Evolutionary conservation across 2,797 vertebrate species (phyloP).

Genomic region (Lepus townsendii): DNA sequence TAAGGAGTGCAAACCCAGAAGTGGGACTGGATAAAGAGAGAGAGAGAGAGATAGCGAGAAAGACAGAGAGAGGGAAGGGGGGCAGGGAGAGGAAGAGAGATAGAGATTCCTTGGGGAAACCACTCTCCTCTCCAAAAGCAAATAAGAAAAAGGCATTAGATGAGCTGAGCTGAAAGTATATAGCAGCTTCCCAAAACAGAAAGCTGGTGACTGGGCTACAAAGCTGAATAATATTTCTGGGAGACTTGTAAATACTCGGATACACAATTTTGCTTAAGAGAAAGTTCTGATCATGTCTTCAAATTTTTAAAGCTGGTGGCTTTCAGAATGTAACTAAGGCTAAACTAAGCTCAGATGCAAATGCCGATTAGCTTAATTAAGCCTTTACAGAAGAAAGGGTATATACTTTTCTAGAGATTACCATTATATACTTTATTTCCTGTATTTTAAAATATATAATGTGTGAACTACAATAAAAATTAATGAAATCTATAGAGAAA

Average conservation of each 20-base stretch:
- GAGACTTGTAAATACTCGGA: not conserved
- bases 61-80: too few species aligned
- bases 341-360: not conserved
- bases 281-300: not conserved
- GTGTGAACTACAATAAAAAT: slow-evolving; percentile 21
- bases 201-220: not conserved
- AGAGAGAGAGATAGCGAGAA: not conserved
- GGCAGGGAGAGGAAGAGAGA: too few species aligned
- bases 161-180: not conserved
- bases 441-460: not conserved
- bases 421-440: slow-evolving; percentile 5
- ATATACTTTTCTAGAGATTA: not conserved
- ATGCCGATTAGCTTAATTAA: not conserved
- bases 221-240: not conserved
- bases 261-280: not conserved
- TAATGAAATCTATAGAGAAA: not conserved
- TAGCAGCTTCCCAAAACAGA: not conserved
- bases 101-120: not conserved
- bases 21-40: not conserved
- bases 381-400: not conserved
- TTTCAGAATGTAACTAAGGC: not conserved
- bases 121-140: not conserved
- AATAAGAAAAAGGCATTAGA: not conserved
- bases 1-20: not conserved
- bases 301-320: not conserved